Conservation (phyloP, 2,888 invertebrate genomes). For the Cylindroiulus punctatus region DNA sequence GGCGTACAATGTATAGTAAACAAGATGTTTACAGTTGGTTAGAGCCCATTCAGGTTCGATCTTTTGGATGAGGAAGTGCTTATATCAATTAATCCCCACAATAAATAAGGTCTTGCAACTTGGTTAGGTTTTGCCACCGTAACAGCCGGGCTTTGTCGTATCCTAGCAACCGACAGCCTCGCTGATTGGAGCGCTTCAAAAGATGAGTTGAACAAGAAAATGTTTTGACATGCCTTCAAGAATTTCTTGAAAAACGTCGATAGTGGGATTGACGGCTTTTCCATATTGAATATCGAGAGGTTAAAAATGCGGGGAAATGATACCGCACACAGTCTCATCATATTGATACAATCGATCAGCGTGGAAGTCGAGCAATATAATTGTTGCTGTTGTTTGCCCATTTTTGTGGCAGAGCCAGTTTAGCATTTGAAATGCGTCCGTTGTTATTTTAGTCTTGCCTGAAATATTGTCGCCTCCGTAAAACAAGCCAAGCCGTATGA, state of each 20-base stretch:
- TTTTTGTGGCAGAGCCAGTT: not conserved
- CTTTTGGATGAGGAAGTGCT: not conserved
- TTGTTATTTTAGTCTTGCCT: not conserved
- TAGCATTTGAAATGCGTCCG: too few species aligned
- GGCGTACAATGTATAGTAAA: not conserved
- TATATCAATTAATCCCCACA: not conserved
- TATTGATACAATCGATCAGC: not conserved
- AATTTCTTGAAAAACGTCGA: slow-evolving; percentile 10
- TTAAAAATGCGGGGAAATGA: not conserved
- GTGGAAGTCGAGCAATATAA: not conserved
- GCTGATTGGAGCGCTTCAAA: not conserved
- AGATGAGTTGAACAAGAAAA: slow-evolving; percentile 5
- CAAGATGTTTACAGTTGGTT: not conserved
- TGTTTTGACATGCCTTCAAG: slow-evolving; percentile 3
- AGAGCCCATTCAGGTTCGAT: not conserved
- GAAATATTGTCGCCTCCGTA: not conserved
- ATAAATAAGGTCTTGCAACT: not conserved
- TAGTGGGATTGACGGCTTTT: slow-evolving; percentile 20
- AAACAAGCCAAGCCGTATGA: not conserved
- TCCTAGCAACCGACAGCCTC: not conserved
- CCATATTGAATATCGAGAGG: not conserved
- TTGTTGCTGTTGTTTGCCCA: slow-evolving; percentile 4
- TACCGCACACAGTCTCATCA: not conserved
- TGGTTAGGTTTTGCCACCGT: not conserved
- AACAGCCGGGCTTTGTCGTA: not conserved